Base-by-base conservation (phyloP, 2,797 vertebrate species). In the Cercopithecus neglectus region DNA sequence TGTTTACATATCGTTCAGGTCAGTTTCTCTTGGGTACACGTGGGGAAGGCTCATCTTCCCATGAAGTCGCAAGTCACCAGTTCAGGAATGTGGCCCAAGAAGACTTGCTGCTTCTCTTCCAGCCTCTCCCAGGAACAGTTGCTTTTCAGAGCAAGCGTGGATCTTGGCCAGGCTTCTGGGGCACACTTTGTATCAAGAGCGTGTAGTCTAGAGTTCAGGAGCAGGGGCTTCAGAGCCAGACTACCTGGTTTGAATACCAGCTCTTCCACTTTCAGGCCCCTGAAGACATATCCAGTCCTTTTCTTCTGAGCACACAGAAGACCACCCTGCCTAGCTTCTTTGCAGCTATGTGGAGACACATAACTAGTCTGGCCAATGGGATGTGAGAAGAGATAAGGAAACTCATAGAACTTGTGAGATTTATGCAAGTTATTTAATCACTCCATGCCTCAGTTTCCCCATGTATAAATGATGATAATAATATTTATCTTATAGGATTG, bases 361-460 rank as follows among this genome's bases (percentile, higher is more conserved):
- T 14, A 33, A 74, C 30, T 16, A 30, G 5, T 44, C 19, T 80
- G 89, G 91, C 57, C n/a, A 10, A 3, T 17, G 53, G 30, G 22
- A 16, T 7, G 46, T 39, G 13, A 86, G 55, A 59, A 24, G 22
- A n/a, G 46, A 26, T 41, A 36, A 46, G 22, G 44, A 36, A 50
- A 78, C 6, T 11, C 7, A 12, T 53, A 30, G 46, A 33, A 2
- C 2, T 46, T 36, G 16, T 16, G 26, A n/a, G 28, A 11, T 50
- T 30, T 30, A 72, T 53, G 14, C n/a, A 55, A 78, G 33, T 78
- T 59, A 76, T 72, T 59, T 46, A 53, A 70, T 48, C 1, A 3
- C 9, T 11, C 19, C 0, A 1, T 89, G 92, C 79, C 89, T 97
- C 74, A 8, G 67, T 93, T 91, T 96, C 76, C 5, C 41, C 41